Evolutionary conservation across 1,140 invertebrate genomes (phyloP), one percentile per base, ranked within the genome.

Genomic region (Brachionus angularis): DNA sequence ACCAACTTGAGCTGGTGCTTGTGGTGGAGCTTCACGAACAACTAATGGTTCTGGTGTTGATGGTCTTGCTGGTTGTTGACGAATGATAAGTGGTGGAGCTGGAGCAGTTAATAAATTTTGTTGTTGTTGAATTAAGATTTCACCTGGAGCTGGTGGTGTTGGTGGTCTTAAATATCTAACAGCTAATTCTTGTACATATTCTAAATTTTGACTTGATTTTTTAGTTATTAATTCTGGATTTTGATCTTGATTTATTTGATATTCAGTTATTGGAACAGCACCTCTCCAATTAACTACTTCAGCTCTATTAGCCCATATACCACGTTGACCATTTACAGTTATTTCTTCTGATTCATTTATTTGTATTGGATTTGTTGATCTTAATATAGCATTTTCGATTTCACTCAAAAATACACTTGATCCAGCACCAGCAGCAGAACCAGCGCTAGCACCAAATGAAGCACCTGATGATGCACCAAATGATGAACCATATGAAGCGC

Each of bases 101-200:
- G 71, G 53, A 25, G 53, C 33, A 21, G 71, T 53, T n/a, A 33
- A 29, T 21, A 36, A 34, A 5, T 46, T 33, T 27, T 14, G 5
- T 34, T 36, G 23, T 52, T 72, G 50, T 42, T 39, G 29, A 29
- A 72, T 72, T 18, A 72, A 52, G 8, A 72, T 52, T 23, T 53
- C 50, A 23, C 71, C 71, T 34, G 71, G 71, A 58, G 71, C 39
- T 49, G 71, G 71, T 31, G 71, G 71, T 33, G 71, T 72, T 72
- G 71, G 71, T 47, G 71, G 71, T 61, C 33, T 34, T 27, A 72
- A 50, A 23, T 61, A 72, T 72, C 71, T 47, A 29, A 72, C 44
- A 8, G 53, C 36, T 16, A 72, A 36, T n/a, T 72, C 46, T 52
- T 72, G 71, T 21, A 46, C 33, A 44, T 72, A 72, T 58, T 42